phyloP scores from a whole-genome alignment of 2,888 invertebrate species.

The Allolobophora icterica region DNA sequence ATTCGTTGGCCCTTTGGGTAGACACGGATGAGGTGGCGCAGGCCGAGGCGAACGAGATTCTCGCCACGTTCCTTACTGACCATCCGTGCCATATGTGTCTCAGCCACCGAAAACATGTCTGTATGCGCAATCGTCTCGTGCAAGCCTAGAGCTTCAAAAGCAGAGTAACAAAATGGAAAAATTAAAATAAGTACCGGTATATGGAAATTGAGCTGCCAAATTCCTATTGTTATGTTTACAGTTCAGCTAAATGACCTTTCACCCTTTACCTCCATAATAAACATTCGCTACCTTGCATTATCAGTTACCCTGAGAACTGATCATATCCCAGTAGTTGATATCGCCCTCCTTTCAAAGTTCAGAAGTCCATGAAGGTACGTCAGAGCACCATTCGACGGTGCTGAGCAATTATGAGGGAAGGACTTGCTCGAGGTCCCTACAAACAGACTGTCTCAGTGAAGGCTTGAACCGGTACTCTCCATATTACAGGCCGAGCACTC shows the following conservation, averaged over 20 bases:
- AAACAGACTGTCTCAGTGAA: too few species aligned
- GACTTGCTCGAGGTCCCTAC: too few species aligned
- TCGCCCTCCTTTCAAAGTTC: neutral
- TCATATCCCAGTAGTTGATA: neutral
- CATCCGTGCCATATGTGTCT: constrained; percentile 75
- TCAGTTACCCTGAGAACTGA: neutral
- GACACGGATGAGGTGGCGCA: constrained; percentile 83
- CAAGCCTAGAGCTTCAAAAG: neutral
- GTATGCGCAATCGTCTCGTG: neutral
- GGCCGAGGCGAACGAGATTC: constrained; percentile 55
- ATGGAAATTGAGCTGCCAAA: neutral
- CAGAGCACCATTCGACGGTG: too few species aligned
- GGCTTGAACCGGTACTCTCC: too few species aligned
- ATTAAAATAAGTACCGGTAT: neutral
- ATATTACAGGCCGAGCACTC: too few species aligned
- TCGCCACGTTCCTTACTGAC: constrained; percentile 70
- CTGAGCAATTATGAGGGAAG: too few species aligned
- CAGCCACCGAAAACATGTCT: neutral
- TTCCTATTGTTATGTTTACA: neutral
- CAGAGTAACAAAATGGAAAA: neutral
- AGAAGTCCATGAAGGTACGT: too few species aligned
- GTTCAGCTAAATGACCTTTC: neutral
- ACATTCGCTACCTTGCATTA: neutral
- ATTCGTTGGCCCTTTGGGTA: constrained; percentile 87
- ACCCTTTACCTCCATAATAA: neutral